Conservation (phyloP, 2,113 vertebrate species). For the Podarcis cretensis region DNA sequence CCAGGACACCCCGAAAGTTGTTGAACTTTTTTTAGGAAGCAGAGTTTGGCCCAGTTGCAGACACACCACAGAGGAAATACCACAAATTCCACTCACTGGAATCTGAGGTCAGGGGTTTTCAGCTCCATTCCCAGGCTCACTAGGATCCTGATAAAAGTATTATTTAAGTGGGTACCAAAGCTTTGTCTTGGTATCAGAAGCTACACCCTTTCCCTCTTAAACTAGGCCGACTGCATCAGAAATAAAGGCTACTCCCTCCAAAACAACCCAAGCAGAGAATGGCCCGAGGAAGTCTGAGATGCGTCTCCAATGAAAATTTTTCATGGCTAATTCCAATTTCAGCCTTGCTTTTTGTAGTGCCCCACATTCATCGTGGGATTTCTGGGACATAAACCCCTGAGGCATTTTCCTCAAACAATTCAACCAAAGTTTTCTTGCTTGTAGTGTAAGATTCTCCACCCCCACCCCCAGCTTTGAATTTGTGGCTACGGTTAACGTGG, state of each 20-base stretch:
- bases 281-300: not conserved
- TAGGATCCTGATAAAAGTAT: not conserved
- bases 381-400: not conserved
- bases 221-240: not conserved
- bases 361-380: not conserved
- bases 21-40: not conserved
- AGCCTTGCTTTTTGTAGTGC: not conserved
- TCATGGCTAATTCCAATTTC: not conserved
- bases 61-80: not conserved
- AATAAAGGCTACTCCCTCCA: not conserved
- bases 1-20: no score
- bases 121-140: not conserved
- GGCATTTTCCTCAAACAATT: not conserved
- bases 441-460: not conserved
- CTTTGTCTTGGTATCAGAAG: not conserved
- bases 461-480: not conserved
- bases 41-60: not conserved
- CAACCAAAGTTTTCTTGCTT: not conserved
- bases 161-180: not conserved
- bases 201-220: no score
- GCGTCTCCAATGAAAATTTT: not conserved
- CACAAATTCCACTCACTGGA: not conserved
- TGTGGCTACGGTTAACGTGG: not conserved
- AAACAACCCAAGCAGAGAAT: not conserved
- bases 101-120: not conserved